These are phyloP conservation scores for Antennarius striatus DNA, from an alignment of 2,113 vertebrate species.

Conservation along the genomic window DNA sequence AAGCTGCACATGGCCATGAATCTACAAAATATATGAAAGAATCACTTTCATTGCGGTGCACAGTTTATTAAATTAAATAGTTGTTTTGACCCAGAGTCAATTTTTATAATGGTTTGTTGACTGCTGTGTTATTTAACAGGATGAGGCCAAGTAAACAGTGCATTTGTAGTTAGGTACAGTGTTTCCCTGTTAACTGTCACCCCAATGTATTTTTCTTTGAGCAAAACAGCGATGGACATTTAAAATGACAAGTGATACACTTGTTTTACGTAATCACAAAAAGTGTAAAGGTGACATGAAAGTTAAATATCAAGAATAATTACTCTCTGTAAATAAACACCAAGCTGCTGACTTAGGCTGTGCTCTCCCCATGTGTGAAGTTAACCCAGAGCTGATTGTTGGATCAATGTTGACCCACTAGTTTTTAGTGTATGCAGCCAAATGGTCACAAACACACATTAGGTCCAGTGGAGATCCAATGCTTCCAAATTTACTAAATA, in stretches of 20 bases:
- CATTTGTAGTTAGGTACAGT: too few species aligned
- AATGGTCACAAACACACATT: background rate
- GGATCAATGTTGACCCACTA: background rate
- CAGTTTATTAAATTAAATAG: background rate
- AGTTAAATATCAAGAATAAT: background rate
- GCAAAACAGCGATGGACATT: too few species aligned
- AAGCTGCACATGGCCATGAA: slow-evolving; percentile 2
- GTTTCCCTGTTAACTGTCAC: too few species aligned
- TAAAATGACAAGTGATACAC: too few species aligned
- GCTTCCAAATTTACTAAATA: background rate
- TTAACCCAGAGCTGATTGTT: background rate
- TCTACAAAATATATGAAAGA: background rate
- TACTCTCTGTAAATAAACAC: too few species aligned
- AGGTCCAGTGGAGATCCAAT: background rate
- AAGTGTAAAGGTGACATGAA: background rate
- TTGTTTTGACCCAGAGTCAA: too few species aligned
- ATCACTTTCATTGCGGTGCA: background rate
- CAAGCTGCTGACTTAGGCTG: background rate
- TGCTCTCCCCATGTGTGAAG: background rate
- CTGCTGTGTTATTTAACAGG: too few species aligned
- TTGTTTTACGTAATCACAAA: background rate
- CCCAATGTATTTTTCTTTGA: background rate
- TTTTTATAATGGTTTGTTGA: too few species aligned
- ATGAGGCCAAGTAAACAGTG: too few species aligned
- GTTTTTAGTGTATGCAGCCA: background rate